phyloP scores from a whole-genome alignment of 2,113 vertebrate species.

The Sisor rabdophorus region DNA sequence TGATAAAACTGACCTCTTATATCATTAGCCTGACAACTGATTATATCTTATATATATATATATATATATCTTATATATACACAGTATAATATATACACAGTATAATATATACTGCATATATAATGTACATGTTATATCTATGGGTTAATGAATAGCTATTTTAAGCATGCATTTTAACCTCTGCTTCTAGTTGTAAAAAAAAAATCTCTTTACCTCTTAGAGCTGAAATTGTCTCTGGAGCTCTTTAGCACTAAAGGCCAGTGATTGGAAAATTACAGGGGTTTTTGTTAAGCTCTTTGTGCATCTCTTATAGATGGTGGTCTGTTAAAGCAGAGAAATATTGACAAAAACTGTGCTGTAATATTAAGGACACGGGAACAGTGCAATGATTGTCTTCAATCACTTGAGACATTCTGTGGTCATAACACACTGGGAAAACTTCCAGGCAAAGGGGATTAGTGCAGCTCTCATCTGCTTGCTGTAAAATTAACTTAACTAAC shows the following conservation, averaged over 20 bases:
- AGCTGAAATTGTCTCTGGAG: conserved; percentile 61
- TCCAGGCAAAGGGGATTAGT: conserved; percentile 12
- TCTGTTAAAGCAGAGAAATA: conserved; percentile 22
- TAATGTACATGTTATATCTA: no score
- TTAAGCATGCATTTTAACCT: background rate
- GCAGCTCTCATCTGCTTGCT: background rate
- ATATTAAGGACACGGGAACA: conserved; percentile 31
- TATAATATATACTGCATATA: no score
- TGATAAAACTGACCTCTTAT: no score
- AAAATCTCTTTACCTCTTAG: conserved; percentile 62
- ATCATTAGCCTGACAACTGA: no score
- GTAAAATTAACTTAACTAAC: background rate
- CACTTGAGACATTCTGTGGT: conserved; percentile 39
- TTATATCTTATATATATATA: no score
- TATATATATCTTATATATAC: no score
- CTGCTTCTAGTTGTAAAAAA: conserved; percentile 50
- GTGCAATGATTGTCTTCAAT: conserved; percentile 48
- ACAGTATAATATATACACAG: no score
- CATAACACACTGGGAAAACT: conserved; percentile 38
- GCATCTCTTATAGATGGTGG: conserved; percentile 25
- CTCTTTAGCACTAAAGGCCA: conserved; percentile 64
- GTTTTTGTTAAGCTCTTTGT: conserved; percentile 23
- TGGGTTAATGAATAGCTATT: background rate
- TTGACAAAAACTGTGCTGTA: conserved; percentile 28
- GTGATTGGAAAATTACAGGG: conserved; percentile 74